Conservation (phyloP, 2,797 vertebrate species). For the Acanthurus leucopareius region DNA sequence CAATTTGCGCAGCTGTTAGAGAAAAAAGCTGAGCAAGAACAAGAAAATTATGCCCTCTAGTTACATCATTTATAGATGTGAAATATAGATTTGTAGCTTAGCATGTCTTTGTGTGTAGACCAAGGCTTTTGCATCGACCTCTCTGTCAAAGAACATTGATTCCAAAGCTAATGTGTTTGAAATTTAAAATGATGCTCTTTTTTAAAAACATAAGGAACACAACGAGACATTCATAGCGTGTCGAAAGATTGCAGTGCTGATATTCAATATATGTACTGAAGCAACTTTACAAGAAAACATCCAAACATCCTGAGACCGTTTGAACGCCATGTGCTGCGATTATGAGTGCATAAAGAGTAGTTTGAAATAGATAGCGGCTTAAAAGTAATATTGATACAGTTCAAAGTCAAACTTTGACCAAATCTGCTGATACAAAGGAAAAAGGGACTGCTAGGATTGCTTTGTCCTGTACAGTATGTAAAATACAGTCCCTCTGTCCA, state of each 20-base stretch:
- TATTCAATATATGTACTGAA: neutral
- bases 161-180: conserved; percentile 16
- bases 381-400: neutral
- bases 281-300: conserved; percentile 4
- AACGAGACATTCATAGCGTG: neutral
- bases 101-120: conserved; percentile 29
- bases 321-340: neutral
- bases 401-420: neutral
- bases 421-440: neutral
- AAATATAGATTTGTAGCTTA: conserved; percentile 54
- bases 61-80: conserved; percentile 49
- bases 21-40: conserved; percentile 32
- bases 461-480: neutral
- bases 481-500: neutral
- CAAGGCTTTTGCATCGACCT: conserved; percentile 28
- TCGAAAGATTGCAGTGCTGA: neutral
- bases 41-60: conserved; percentile 49
- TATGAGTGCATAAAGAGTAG: conserved; percentile 9
- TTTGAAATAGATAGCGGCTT: neutral
- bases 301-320: neutral
- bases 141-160: conserved; percentile 27
- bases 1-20: conserved; percentile 58
- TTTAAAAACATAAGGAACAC: neutral
- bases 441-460: neutral
- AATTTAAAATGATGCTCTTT: neutral